Base-by-base conservation (phyloP, 2,797 vertebrate genomes). In the Neomorphus geoffroyi region DNA sequence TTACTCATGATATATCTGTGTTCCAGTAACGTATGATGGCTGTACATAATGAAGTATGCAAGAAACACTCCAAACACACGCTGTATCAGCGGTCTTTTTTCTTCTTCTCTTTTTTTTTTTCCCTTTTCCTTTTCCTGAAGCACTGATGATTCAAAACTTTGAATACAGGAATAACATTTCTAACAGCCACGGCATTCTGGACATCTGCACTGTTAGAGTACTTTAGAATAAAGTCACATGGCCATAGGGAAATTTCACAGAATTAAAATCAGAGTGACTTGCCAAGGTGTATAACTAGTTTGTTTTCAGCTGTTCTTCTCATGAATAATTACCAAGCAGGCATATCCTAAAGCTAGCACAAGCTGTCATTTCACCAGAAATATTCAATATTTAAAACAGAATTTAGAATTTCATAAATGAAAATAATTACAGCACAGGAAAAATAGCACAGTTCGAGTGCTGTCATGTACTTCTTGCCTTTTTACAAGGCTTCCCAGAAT, bases 301-400 rank as follows among this genome's bases (percentile, higher is more conserved):
- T 98, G 98, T 98, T 98, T 98, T 98, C 98, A 98, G 97, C 97
- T 98, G 98, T 98, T 98, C 97, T 96, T 97, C 98, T 98, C 98
- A 98, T 98, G 98, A 98, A 98, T 98, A 98, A 98, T 98, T 98
- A 98, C 97, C 97, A 98, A 96, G 96, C 97, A 97, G 97, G 95
- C 97, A 98, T 98, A 97, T 98, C 98, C 98, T 98, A 98, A 98
- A 98, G 98, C 98, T 98, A 98, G 97, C 97, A 97, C 98, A 98
- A 98, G 98, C 98, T 98, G 98, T 98, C 98, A 98, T 97, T 97
- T 98, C 98, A 98, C 98, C 97, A 98, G 98, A 92, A 98, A 98
- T 98, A 97, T 97, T 98, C 98, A 98, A 98, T 98, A 98, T 98
- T 98, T 98, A 98, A 98, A 98, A 97, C 96, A 87, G 97, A 98